Evolutionary conservation across 2,888 invertebrate species (phyloP).

Genomic region (Sussaba pulchella): DNA sequence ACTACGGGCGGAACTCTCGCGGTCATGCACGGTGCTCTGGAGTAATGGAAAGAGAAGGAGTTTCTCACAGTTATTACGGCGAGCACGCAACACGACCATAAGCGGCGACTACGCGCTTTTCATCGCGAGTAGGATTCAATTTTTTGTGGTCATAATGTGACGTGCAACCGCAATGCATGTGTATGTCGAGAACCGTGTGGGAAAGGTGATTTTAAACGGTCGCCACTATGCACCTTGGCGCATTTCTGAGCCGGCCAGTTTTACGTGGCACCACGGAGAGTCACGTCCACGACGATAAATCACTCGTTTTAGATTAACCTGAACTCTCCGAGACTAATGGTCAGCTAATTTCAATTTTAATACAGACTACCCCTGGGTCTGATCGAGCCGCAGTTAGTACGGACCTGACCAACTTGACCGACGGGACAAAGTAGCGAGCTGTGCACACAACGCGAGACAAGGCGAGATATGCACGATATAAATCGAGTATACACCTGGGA

Average conservation of each 20-base stretch:
- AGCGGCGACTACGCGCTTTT: slow-evolving; percentile 70
- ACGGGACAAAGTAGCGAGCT: slow-evolving; percentile 44
- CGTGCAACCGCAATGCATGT: neutral
- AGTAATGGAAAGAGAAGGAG: slow-evolving; percentile 56
- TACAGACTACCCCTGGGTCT: slow-evolving; percentile 59
- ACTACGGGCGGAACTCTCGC: slow-evolving; percentile 59
- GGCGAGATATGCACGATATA: slow-evolving; percentile 22
- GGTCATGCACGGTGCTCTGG: slow-evolving; percentile 39
- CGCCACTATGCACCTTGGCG: slow-evolving; percentile 67
- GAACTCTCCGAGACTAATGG: slow-evolving; percentile 75
- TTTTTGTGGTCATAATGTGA: slow-evolving; percentile 49
- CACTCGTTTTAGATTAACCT: slow-evolving; percentile 75
- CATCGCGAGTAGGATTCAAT: slow-evolving; percentile 69
- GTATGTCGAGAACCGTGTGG: neutral
- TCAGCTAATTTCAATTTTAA: slow-evolving; percentile 78
- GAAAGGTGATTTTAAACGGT: slow-evolving; percentile 61
- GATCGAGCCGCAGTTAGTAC: slow-evolving; percentile 36
- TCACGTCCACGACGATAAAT: slow-evolving; percentile 72
- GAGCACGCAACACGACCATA: slow-evolving; percentile 76
- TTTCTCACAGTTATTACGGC: slow-evolving; percentile 72
- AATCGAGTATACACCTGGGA: slow-evolving; percentile 60
- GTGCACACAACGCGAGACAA: slow-evolving; percentile 5
- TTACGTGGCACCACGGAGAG: slow-evolving; percentile 48
- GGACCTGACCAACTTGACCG: slow-evolving; percentile 26
- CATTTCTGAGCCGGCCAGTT: slow-evolving; percentile 60